phyloP scores from a whole-genome alignment of 2,113 vertebrate genomes.

The Bathybates hornii region DNA sequence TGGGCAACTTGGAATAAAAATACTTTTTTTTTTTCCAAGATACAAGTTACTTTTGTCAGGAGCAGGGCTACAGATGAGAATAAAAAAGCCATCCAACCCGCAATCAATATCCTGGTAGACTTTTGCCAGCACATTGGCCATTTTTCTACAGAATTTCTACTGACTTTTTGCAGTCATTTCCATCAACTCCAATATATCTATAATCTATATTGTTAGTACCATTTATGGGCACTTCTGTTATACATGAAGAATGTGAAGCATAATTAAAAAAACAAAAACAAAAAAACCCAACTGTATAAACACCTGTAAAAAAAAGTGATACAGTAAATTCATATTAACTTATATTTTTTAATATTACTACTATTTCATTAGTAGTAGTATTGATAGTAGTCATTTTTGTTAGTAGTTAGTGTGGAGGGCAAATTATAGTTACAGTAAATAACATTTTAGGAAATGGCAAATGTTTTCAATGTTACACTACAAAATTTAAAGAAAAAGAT shows the following conservation, averaged over 20 bases:
- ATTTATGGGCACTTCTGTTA: background rate
- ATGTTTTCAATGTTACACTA: background rate
- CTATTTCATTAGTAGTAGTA: background rate
- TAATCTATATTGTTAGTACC: background rate
- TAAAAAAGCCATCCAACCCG: background rate
- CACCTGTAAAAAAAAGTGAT: background rate
- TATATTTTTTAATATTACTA: background rate
- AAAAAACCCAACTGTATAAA: background rate
- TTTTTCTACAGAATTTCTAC: background rate
- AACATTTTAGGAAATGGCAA: background rate
- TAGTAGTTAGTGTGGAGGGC: background rate
- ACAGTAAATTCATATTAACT: background rate
- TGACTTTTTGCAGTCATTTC: background rate
- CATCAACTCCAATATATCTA: background rate
- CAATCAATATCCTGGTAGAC: background rate
- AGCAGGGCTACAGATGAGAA: background rate
- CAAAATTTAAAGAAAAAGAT: background rate
- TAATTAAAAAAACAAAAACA: background rate
- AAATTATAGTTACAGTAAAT: background rate
- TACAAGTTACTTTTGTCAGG: background rate
- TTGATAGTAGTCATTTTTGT: background rate
- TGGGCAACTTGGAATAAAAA: background rate
- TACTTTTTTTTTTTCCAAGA: accelerated
- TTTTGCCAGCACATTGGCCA: background rate
- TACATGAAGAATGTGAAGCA: background rate